Evolutionary conservation across 2,113 vertebrate genomes (phyloP).

Genomic region (Microtus richardsoni): DNA sequence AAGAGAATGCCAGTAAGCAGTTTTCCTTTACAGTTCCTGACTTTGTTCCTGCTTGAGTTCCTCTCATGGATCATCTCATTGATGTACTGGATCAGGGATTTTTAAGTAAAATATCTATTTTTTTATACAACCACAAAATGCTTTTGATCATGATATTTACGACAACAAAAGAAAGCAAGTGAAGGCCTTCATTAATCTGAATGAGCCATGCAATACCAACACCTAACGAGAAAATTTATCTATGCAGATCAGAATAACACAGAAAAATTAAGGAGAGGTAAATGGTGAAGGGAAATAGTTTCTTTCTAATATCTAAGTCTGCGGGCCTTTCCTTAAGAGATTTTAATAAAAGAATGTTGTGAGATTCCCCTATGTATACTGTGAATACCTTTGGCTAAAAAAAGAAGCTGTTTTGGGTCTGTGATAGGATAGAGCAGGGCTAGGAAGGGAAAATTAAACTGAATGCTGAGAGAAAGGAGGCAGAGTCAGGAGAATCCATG

Average conservation of each 20-base stretch:
- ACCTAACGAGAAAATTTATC: neutral
- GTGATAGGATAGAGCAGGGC: too few relatives aligned
- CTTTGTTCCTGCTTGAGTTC: neutral
- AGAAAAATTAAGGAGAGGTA: neutral
- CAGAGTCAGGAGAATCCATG: too few relatives aligned
- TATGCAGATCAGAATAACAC: neutral
- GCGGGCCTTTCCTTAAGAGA: neutral
- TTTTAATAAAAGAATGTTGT: neutral
- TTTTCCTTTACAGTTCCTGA: neutral
- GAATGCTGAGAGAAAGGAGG: too few relatives aligned
- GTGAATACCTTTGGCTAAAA: too few relatives aligned
- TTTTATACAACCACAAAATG: neutral
- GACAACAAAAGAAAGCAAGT: neutral
- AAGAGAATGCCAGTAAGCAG: neutral
- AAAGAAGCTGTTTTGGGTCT: too few relatives aligned
- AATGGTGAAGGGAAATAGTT: neutral
- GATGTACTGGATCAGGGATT: neutral
- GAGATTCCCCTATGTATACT: too few relatives aligned
- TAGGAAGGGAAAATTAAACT: too few relatives aligned
- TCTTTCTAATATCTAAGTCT: neutral
- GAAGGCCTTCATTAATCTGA: neutral
- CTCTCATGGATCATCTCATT: neutral
- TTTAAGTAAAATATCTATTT: neutral
- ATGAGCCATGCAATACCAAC: neutral
- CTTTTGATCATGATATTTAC: neutral